Base-by-base conservation (phyloP, 1,140 invertebrate species). In the Drosophila ananassae region DNA sequence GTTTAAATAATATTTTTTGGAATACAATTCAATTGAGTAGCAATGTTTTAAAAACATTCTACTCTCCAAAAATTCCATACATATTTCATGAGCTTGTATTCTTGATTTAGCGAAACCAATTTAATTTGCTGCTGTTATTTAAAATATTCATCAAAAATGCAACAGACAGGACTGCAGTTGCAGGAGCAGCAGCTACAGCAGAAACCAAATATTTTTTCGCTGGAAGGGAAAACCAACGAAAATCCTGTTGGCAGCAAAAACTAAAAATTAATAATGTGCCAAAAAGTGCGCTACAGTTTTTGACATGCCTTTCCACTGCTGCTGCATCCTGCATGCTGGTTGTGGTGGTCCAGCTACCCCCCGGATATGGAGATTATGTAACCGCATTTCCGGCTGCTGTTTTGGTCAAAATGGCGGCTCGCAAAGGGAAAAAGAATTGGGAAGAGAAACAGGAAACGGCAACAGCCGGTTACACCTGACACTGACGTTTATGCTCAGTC, bases 351-450 rank as follows among this genome's bases (percentile, higher is more conserved):
- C 34, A 4, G 32, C 30, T 24, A 10, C 28, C 25, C 30, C 44
- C 39, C 67, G 75, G 67, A 79, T 64, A 77, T 69, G 75, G 61
- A 73, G 75, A 79, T 89, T 87, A 89, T 76, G 79, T 82, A 83
- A 82, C 83, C 83, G 77, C 83, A 89, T 87, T 89, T 87, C 75
- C 83, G 75, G 67, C 58, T 79, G 54, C 60, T 52, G 48, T 58
- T 58, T 64, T 52, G 63, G 46, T 63, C 39, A 69, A 71, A 71
- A 71, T 69, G 67, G 67, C 67, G 67, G 48, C 63, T 69, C 60
- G 22, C 47, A 48, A 21, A 50, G 17, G 52, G 44, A 22, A 39
- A 34, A 51, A 48, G 66, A 68, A 71, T 54, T 55, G 61, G 61
- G 30, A 68, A 48, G 50, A 51, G 24, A 25, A 60, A 34, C 25